Base-by-base conservation (phyloP, 2,113 vertebrate species). In the Lagopus muta region DNA sequence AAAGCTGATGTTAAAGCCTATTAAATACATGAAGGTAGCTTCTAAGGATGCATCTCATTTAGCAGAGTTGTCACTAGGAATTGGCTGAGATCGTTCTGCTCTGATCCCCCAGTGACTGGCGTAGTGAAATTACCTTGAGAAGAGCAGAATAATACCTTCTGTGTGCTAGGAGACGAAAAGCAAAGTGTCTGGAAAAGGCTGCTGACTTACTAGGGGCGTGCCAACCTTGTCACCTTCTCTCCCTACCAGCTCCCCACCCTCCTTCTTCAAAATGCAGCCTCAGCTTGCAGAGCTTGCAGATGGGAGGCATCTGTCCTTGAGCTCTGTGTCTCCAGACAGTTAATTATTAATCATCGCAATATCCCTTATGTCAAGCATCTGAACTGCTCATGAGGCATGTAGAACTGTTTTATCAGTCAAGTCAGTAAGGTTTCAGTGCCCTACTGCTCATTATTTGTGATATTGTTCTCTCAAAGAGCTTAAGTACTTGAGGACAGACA, bases 11-110 rank as follows among this genome's bases (percentile, higher is more conserved):
- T 72, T 92, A 89, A 93, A 93, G 66, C 48, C 43, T 96, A 76
- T 95, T 93, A 84, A 90, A 89, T 65, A 78, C 48, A 75, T 15
- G 70, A 93, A 69, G 48, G n/a, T 58, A 78, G n/a, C 74, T 92
- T 86, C 62, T 93, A 93, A 93, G 48, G 91, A 92, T 93, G 89
- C 77, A 90, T 95, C 86, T 92, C 86, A 84, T 94, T 96, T 89
- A 72, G 58, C 32, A 69, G 80, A 94, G 55, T 7, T 92, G 86
- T 88, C 83, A 81, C 34, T 27, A 88, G 45, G 65, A 91, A 71
- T 4, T 84, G 66, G 40, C 66, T 93, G 54, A 32, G 42, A 82
- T 93, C n/a, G 4, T 25, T 36, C 70, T 79, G 40, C 83, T 83
- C 52, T 78, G 73, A 48, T 67, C 7, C 42, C 32, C 10, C 7